Base-by-base conservation (phyloP, 2,797 vertebrate genomes). In the Diplodus puntazzo region DNA sequence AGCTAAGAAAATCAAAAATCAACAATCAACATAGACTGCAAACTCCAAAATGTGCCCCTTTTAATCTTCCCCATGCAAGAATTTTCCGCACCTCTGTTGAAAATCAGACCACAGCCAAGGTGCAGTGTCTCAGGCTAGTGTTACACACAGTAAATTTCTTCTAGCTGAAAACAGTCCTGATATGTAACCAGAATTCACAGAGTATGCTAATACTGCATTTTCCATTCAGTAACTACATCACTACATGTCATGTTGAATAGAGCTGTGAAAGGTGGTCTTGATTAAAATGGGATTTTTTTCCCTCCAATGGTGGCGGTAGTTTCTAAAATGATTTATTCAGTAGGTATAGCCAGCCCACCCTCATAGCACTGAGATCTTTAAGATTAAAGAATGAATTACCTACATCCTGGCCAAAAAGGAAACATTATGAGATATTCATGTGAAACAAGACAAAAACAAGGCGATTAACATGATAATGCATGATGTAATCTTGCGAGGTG, bases 341-440 rank as follows among this genome's bases (percentile, higher is more conserved):
- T 57, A 53, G 17, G 34, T 54, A 55, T 11, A 25, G 25, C 21
- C 61, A 57, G 48, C 65, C 61, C 75, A 62, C 78, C 75, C 55
- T 48, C 48, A 65, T 59, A 23, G 78, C 60, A 16, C 61, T 11
- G 42, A 81, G 50, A 87, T 83, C 73, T 72, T 55, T 20, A n/a
- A 75, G 82, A 90, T 84, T 80, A 79, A 75, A 69, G 45, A 85
- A 75, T 68, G 27, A 84, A 81, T 84, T 59, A 80, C 67, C 70
- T 21, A 23, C 60, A 73, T 64, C 62, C 45, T 70, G 70, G 58
- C 73, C 75, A 68, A 75, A 67, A 72, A 73, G 71, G 52, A 74
- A 78, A 68, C 68, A 39, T 54, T 34, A 8, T 25, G 30, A 76
- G 48, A 81, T 78, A 52, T 59, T 52, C 63, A 81, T 82, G 75